phyloP scores from a whole-genome alignment of 2,888 invertebrate species.

The Achlya flavicornis region DNA sequence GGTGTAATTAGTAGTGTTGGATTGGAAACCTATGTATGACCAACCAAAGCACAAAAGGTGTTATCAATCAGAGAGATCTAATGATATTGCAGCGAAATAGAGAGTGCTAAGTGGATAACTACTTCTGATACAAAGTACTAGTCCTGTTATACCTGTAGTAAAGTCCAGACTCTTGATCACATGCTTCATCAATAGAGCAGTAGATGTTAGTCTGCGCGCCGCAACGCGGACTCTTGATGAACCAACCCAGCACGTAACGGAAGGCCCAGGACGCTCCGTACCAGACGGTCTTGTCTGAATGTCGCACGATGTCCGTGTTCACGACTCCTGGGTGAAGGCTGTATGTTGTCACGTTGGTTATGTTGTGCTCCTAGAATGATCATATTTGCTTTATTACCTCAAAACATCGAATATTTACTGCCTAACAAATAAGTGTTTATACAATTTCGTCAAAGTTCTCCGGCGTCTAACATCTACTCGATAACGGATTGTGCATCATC shows the following conservation, averaged over 20 bases:
- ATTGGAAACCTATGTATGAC: too few species aligned
- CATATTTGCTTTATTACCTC: not conserved
- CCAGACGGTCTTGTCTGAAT: constrained; percentile 62
- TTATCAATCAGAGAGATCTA: too few species aligned
- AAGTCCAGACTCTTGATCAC: constrained; percentile 81
- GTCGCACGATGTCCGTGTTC: constrained; percentile 85
- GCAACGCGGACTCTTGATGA: constrained; percentile 69
- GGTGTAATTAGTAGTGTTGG: too few species aligned
- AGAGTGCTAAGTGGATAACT: too few species aligned
- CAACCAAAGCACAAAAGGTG: too few species aligned
- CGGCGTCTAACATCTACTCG: too few species aligned
- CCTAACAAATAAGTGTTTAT: too few species aligned
- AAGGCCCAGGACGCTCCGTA: not conserved
- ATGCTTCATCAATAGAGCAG: constrained; percentile 86
- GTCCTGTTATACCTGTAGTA: constrained; percentile 71
- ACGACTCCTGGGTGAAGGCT: constrained; percentile 87
- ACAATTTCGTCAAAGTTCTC: too few species aligned
- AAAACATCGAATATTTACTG: too few species aligned
- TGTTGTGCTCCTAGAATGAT: constrained; percentile 53
- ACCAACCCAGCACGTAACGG: not conserved
- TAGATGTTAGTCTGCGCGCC: constrained; percentile 90
- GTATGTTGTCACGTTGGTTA: constrained; percentile 82
- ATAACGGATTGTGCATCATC: too few species aligned
- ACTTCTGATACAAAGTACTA: too few species aligned
- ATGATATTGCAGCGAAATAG: too few species aligned